A percentile compares a stretch with the other conserved stretches of the same genome.
Conservation (phyloP, 2,113 vertebrate species). For the Caloenas nicobarica region DNA sequence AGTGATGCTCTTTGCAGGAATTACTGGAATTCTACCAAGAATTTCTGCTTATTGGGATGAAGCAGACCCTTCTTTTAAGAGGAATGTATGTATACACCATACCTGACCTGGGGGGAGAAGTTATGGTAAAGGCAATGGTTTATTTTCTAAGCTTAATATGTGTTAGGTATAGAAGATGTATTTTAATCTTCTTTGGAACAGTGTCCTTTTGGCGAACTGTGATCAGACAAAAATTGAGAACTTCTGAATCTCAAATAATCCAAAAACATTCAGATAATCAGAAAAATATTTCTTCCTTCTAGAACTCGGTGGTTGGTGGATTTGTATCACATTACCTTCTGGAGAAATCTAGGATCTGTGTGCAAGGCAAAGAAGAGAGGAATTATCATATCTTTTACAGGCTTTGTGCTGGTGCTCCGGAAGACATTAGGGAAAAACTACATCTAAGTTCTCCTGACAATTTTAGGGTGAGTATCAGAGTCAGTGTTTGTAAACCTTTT, state of each 20-base stretch:
- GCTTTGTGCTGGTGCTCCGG: slow-evolving; percentile 92
- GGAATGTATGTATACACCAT: not conserved
- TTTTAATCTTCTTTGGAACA: not conserved
- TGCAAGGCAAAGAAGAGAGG: slow-evolving; percentile 93
- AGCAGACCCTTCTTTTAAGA: not conserved
- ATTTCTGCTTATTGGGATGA: not conserved
- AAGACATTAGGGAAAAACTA: slow-evolving; percentile 90
- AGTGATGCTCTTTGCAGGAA: not conserved
- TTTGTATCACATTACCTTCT: slow-evolving; percentile 98
- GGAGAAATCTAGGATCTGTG: slow-evolving; percentile 98
- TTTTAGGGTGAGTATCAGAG: slow-evolving; percentile 86
- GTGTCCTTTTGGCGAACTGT: not conserved
- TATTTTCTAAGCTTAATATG: not conserved
- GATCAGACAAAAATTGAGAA: not conserved
- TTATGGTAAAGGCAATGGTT: not conserved
- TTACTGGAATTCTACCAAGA: not conserved
- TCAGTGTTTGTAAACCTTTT: not conserved
- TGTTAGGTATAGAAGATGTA: not conserved
- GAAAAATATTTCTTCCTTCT: slow-evolving; percentile 46
- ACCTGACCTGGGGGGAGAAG: not conserved
- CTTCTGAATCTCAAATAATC: not conserved
- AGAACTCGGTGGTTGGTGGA: slow-evolving; percentile 94
- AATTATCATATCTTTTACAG: slow-evolving; percentile 99
- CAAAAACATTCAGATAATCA: not conserved
- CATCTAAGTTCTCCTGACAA: slow-evolving; percentile 90